These are phyloP conservation scores for Spea hammondii DNA, from an alignment of 2,797 vertebrate species.

Conservation along the genomic window DNA sequence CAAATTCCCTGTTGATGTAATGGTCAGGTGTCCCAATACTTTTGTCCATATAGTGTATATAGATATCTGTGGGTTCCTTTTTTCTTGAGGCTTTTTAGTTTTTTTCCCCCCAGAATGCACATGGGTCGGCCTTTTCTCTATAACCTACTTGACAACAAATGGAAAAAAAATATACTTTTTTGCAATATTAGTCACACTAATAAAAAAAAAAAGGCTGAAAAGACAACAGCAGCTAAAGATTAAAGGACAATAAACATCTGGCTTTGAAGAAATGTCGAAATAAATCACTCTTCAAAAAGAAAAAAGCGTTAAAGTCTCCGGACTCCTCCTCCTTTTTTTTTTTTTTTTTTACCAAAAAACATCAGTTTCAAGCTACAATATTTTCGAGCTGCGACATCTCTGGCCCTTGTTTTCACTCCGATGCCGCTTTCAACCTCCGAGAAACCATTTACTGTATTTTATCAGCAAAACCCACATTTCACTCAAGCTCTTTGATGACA, in stretches of 20 bases:
- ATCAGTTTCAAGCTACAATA: too few relatives aligned
- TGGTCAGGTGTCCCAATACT: too few relatives aligned
- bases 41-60: too few relatives aligned
- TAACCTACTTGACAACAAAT: not conserved
- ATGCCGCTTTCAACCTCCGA: too few relatives aligned
- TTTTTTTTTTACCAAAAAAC: not conserved
- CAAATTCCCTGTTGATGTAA: too few relatives aligned
- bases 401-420: too few relatives aligned
- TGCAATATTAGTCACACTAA: not conserved
- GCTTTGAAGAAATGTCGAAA: not conserved
- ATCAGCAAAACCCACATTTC: too few relatives aligned
- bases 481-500: too few relatives aligned
- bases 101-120: too few relatives aligned
- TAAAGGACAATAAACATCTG: constrained; percentile 24
- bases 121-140: not conserved
- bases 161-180: not conserved
- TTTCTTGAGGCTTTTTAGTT: not conserved
- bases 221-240: constrained; percentile 4
- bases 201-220: constrained; percentile 1
- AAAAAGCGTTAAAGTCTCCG: not conserved
- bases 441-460: too few relatives aligned
- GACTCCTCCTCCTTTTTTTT: not conserved
- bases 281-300: not conserved
- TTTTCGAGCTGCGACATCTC: too few relatives aligned
- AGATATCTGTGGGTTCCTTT: not conserved